phyloP scores from a whole-genome alignment of 2,888 invertebrate genomes.

The Alloplasta piceator region DNA sequence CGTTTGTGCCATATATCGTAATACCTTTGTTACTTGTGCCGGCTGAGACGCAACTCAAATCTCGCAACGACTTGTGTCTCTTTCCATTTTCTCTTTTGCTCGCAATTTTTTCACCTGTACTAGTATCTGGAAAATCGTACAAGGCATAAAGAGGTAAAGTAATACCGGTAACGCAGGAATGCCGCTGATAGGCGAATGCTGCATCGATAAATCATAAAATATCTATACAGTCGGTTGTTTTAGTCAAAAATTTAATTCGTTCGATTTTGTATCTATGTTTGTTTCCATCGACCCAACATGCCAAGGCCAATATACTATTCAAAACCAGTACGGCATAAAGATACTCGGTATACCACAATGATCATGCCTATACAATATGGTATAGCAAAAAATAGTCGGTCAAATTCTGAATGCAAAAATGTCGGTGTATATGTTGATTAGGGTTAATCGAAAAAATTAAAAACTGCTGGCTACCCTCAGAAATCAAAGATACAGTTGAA shows the following conservation, averaged over 20 bases:
- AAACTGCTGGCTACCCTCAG: too few relatives aligned
- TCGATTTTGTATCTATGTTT: not conserved
- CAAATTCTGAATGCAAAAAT: not conserved
- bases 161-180: not conserved
- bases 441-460: too few relatives aligned
- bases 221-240: too few relatives aligned
- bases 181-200: too few relatives aligned
- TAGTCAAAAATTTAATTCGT: not conserved
- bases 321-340: too few relatives aligned
- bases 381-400: not conserved
- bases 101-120: constrained; percentile 83
- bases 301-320: too few relatives aligned
- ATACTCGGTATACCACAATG: constrained; percentile 2
- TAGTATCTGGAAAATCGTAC: constrained; percentile 81
- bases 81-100: constrained; percentile 85
- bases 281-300: too few relatives aligned
- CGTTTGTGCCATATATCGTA: too few relatives aligned
- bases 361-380: constrained; percentile 31
- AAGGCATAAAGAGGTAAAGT: constrained; percentile 66
- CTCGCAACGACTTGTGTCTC: constrained; percentile 86
- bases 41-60: constrained; percentile 86
- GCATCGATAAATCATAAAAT: too few relatives aligned
- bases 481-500: too few relatives aligned
- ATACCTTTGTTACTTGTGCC: constrained; percentile 84
- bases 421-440: too few relatives aligned